A percentile compares a stretch with the other conserved stretches of the same genome.
Conservation (phyloP, 2,797 vertebrate species). For the Characodon lateralis region DNA sequence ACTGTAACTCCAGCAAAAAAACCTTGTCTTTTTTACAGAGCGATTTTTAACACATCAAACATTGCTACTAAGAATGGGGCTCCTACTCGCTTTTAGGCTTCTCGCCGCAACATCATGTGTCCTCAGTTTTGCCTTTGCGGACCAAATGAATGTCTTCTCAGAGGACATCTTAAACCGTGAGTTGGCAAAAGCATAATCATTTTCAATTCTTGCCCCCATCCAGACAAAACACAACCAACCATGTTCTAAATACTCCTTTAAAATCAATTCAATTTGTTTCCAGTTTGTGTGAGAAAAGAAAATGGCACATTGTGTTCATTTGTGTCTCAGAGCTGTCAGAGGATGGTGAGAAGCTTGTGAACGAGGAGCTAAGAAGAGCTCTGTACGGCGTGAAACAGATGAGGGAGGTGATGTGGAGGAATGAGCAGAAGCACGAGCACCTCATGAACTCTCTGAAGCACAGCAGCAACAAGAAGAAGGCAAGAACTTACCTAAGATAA, state of each 20-base stretch:
- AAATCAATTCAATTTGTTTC: not conserved
- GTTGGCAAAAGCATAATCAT: slow-evolving; percentile 29
- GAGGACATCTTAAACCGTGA: slow-evolving; percentile 83
- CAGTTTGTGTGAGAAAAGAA: not conserved
- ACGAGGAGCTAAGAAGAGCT: slow-evolving; percentile 86
- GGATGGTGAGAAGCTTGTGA: slow-evolving; percentile 82
- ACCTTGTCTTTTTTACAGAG: slow-evolving; percentile 20
- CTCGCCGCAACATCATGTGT: slow-evolving; percentile 69
- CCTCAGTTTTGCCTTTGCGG: slow-evolving; percentile 66
- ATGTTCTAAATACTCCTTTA: not conserved
- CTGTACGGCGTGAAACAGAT: slow-evolving; percentile 90
- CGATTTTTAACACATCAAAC: not conserved
- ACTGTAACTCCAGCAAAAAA: not conserved
- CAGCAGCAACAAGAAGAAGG: slow-evolving; percentile 89
- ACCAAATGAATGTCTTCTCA: slow-evolving; percentile 53
- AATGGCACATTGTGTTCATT: not conserved
- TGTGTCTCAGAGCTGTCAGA: slow-evolving; percentile 81
- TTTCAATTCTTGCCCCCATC: not conserved
- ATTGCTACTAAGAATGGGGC: slow-evolving; percentile 76
- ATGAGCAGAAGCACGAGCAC: slow-evolving; percentile 86
- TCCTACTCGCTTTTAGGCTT: slow-evolving; percentile 69
- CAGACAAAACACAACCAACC: not conserved
- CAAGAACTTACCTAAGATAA: slow-evolving; percentile 34
- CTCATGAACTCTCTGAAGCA: slow-evolving; percentile 88
- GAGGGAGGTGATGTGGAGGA: slow-evolving; percentile 89